phyloP scores from a whole-genome alignment of 2,797 vertebrate genomes.

The Peromyscus eremicus region DNA sequence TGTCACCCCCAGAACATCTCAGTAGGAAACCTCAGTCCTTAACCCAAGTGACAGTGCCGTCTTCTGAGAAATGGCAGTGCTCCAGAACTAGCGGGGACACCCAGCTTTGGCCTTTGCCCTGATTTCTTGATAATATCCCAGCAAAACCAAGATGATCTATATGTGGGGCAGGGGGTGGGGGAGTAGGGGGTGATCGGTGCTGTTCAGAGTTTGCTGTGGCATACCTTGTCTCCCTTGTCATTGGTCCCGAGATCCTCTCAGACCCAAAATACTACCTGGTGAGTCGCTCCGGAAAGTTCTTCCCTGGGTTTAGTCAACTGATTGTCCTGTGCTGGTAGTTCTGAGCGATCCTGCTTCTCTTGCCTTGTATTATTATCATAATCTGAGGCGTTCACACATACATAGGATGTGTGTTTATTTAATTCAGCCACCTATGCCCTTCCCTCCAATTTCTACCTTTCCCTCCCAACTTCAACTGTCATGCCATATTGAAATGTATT shows the following conservation, averaged over 20 bases:
- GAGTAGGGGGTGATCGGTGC: too few relatives aligned
- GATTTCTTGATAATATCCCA: conserved; percentile 14
- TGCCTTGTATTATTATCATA: background rate
- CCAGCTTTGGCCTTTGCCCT: background rate
- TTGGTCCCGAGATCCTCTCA: background rate
- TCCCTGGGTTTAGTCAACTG: background rate
- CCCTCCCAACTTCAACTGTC: background rate
- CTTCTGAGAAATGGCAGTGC: conserved; percentile 3
- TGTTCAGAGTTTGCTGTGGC: background rate
- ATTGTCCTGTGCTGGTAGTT: background rate
- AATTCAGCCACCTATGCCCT: background rate
- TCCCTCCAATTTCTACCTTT: background rate
- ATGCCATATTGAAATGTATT: background rate
- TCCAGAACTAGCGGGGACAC: background rate
- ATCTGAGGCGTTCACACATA: background rate
- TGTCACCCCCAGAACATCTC: background rate
- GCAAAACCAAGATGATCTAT: conserved; percentile 14
- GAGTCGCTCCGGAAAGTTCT: background rate
- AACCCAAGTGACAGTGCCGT: background rate
- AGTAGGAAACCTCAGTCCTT: background rate
- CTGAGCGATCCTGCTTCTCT: background rate
- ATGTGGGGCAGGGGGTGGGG: background rate
- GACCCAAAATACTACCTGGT: background rate
- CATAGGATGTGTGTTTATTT: background rate
- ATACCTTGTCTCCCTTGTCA: background rate